Base-by-base conservation (phyloP, 64 coral and sea anemone genomes). In the Exaiptasia diaphana region DNA sequence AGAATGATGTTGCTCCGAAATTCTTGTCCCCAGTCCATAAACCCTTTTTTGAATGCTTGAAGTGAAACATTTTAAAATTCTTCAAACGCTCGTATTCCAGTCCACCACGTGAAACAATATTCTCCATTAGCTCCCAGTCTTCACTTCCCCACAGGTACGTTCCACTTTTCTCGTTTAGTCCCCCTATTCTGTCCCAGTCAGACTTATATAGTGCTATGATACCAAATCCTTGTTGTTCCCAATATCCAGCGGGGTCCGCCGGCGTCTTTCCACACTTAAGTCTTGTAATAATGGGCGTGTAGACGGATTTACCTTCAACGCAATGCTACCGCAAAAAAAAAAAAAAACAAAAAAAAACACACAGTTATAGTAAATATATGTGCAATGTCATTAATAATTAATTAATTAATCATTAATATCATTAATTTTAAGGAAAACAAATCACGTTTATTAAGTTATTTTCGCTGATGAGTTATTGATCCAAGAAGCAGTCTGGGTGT, bases 71-170 rank as follows among this genome's bases (percentile, higher is more conserved):
- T 38, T 82, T 40, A 1, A 76, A 44, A 67, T 73, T 46, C 27
- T 52, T 75, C 13, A 91, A 23, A 57, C 93, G 67, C 26, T 97
- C 93, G 71, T 82, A 97, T 43, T 97, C 93, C 50, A 97, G 57
- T 4, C 87, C 88, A 63, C 50, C 53, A 15, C 59, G 53, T n/a
- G n/a, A n/a, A 37, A 91, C 82, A 37, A 90, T 46, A 34, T 82
- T 81, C 40, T 97, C 93, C 87, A 97, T 90, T 29, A 97, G 32
- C 17, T 97, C 93, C 93, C 93, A 97, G 59, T 97, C 93, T 13
- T 97, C 93, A 27, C 93, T 88, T 45, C 93, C 93, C 93, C 93
- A 97, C 35, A 81, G 80, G 62, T 67, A 63, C 35, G 64, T 81
- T 54, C 81, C 81, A 3, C 53, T 80, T n/a, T 90, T 53, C 24